Conservation (phyloP, 2,797 vertebrate genomes). For the Antennarius maculatus region DNA sequence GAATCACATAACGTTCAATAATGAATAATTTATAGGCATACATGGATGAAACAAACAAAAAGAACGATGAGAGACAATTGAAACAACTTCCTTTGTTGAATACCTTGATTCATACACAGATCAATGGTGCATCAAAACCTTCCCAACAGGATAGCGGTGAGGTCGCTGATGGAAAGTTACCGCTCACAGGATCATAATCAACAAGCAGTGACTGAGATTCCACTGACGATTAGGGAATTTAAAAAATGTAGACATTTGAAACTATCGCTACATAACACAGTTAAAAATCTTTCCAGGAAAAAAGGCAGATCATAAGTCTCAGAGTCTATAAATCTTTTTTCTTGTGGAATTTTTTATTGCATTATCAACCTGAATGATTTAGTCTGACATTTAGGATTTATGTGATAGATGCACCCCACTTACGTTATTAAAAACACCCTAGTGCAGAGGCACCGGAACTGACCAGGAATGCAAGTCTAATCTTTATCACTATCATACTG, state of each 20-base stretch:
- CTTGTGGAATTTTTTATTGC: slow-evolving; percentile 31
- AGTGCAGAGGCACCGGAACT: slow-evolving; percentile 37
- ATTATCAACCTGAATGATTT: slow-evolving; percentile 22
- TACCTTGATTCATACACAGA: not conserved
- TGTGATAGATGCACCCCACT: slow-evolving; percentile 10
- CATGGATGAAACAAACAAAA: no score
- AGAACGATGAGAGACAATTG: no score
- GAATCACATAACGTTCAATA: no score
- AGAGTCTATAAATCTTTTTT: slow-evolving; percentile 38
- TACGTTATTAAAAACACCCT: slow-evolving; percentile 41
- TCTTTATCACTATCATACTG: slow-evolving; percentile 46
- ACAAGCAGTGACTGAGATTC: slow-evolving; percentile 5
- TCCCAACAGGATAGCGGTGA: not conserved
- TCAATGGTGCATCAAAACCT: slow-evolving; percentile 18
- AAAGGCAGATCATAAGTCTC: slow-evolving; percentile 14
- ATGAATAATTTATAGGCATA: no score
- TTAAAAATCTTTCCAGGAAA: slow-evolving; percentile 32
- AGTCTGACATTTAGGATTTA: slow-evolving; percentile 18
- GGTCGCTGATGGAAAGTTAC: slow-evolving; percentile 4
- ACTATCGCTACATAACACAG: slow-evolving; percentile 14
- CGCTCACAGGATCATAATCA: slow-evolving; percentile 5
- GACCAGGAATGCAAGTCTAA: slow-evolving; percentile 55
- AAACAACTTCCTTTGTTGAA: no score
- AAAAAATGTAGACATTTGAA: slow-evolving; percentile 26
- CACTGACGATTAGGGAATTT: slow-evolving; percentile 13